Conservation (phyloP, 2,113 vertebrate species). For the Larimichthys polyactis region DNA sequence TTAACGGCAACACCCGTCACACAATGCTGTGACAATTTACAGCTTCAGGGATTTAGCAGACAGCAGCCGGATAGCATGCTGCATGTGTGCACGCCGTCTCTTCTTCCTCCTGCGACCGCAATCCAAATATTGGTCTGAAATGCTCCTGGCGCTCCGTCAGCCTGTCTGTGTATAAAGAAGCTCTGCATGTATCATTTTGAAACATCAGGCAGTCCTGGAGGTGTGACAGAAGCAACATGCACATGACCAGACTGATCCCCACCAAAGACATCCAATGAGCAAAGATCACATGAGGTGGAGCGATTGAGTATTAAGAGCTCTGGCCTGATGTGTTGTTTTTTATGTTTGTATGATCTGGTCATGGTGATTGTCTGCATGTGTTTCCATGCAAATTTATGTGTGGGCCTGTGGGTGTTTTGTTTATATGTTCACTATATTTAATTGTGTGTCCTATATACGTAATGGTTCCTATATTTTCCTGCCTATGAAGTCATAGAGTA, state of each 20-base stretch:
- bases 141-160: neutral
- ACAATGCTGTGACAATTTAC: constrained; percentile 61
- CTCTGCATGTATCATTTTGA: neutral
- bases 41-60: constrained; percentile 36
- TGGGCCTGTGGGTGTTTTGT: neutral
- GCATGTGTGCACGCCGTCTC: neutral
- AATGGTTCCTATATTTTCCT: neutral
- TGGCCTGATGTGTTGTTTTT: neutral
- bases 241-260: neutral
- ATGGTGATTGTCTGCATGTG: neutral
- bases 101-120: neutral
- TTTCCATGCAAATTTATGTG: neutral
- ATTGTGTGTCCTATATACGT: neutral
- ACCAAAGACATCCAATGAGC: constrained; percentile 4
- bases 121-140: neutral
- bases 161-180: neutral
- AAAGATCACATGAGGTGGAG: neutral
- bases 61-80: neutral
- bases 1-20: constrained; percentile 50
- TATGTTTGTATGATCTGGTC: neutral
- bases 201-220: constrained; percentile 7
- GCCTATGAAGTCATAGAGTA: neutral
- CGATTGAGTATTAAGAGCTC: neutral
- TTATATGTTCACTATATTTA: neutral
- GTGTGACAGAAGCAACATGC: neutral